A percentile compares a stretch with the other conserved stretches of the same genome.
Evolutionary conservation across 2,888 invertebrate species (phyloP).

Genomic region (Drosophila multiciliata): DNA sequence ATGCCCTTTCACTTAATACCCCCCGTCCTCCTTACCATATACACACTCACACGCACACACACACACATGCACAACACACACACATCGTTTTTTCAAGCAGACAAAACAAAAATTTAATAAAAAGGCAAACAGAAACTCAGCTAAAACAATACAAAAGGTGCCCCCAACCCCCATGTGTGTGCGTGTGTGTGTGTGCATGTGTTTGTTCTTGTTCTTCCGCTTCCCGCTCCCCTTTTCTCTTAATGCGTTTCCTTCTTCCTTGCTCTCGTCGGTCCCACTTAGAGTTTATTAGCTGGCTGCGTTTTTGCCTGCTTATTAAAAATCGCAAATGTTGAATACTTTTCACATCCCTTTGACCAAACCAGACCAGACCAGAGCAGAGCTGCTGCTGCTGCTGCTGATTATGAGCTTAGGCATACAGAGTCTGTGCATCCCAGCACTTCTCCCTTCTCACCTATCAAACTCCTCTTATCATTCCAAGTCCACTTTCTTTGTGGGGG

Average conservation of each 20-base stretch:
- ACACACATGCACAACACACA: neutral
- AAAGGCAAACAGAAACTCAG: slow-evolving; percentile 43
- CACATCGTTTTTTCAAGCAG: neutral
- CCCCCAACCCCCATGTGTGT: neutral
- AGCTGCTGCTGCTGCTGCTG: slow-evolving; percentile 26
- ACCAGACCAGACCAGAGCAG: slow-evolving; percentile 7
- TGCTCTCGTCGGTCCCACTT: slow-evolving; percentile 14
- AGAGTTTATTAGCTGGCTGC: slow-evolving; percentile 52
- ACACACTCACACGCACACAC: slow-evolving; percentile 1
- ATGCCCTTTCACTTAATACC: slow-evolving; percentile 3
- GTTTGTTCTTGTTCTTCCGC: neutral
- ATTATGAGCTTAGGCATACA: slow-evolving; percentile 51
- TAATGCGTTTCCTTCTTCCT: neutral
- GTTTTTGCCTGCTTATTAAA: slow-evolving; percentile 57
- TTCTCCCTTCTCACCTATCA: neutral
- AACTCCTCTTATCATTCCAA: neutral
- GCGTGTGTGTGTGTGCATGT: slow-evolving; percentile 3
- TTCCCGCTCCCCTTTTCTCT: neutral
- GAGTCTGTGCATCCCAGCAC: neutral
- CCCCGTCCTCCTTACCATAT: neutral
- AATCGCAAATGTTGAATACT: slow-evolving; percentile 53
- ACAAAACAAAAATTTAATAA: slow-evolving; percentile 49
- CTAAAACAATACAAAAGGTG: slow-evolving; percentile 47
- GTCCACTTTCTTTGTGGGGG: slow-evolving; percentile 3
- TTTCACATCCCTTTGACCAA: slow-evolving; percentile 19